Evolutionary conservation across 2,888 invertebrate genomes (phyloP), one percentile per base, ranked within the genome.

Genomic region (Eueremaeus valkanovi): DNA sequence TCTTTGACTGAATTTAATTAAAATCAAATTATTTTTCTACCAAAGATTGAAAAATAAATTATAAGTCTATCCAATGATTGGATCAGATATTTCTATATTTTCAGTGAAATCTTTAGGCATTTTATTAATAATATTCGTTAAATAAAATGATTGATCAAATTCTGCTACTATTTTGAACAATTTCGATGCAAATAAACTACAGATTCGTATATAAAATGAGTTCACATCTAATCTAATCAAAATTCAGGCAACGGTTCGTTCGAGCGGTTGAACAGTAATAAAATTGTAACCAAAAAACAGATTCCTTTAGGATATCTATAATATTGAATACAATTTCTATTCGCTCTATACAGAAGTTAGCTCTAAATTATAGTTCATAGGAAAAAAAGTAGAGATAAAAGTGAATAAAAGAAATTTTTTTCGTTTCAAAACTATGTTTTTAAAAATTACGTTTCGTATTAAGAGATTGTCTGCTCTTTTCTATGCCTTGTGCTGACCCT

Each of bases 1-100:
- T 21, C 27, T 55, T 55, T 27, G 55, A 51, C n/a, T 51, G 55
- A 55, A 55, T 55, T 55, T 55, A 24, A 55, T 55, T 55, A 55
- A 55, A 55, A 55, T 55, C 27, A 55, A 55, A 55, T 55, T 55
- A 55, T 13, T 11, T 55, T 55, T 51, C 27, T 18, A 27, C 6
- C 16, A 9, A 27, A 55, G 16, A 27, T 0, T 55, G n/a, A 16
- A 55, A 55, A n/a, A 55, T 55, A 55, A 55, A 55, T 55, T 27
- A 11, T 27, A 27, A n/a, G 24, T 9, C 27, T 55, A 27, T 55
- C 55, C 27, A 21, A 3, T 51, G 51, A 51, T 51, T 51, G 21
- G 51, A 51, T 51, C 51, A 8, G 36, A 36, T 8, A 36, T 8
- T 36, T n/a, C n/a, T n/a, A 11, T 36, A 8, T 36, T 36, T 36